These are phyloP conservation scores for Ylistrum balloti DNA, from an alignment of 1,140 invertebrate species.

Conservation along the genomic window DNA sequence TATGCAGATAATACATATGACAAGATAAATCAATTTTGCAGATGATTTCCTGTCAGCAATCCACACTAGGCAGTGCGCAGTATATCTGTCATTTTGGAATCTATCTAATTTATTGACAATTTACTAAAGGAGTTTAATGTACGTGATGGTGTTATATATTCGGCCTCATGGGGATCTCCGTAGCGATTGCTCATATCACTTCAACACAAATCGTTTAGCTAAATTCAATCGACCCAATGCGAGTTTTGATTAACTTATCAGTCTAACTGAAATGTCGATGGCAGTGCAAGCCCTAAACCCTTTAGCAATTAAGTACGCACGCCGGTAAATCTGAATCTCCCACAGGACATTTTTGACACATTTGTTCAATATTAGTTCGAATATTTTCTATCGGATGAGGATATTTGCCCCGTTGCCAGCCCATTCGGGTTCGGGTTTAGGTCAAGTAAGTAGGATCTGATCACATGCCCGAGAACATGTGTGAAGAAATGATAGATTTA, in stretches of 20 bases:
- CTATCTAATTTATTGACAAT: constrained; percentile 40
- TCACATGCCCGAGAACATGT: too few relatives aligned
- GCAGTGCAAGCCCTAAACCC: background rate
- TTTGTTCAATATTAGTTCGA: constrained; percentile 1
- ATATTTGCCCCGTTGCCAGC: background rate
- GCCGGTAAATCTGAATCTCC: background rate
- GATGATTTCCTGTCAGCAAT: background rate
- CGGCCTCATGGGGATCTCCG: background rate
- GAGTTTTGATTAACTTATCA: constrained; percentile 36
- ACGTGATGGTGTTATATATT: background rate
- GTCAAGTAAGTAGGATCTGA: background rate
- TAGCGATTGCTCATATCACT: constrained; percentile 32
- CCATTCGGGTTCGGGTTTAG: background rate
- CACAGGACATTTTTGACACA: background rate
- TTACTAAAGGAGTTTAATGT: constrained; percentile 20
- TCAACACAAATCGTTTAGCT: constrained; percentile 24
- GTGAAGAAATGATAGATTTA: background rate
- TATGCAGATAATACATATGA: background rate
- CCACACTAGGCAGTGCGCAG: background rate
- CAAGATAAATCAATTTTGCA: constrained; percentile 39
- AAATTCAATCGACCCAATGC: constrained; percentile 13
- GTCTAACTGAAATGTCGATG: background rate
- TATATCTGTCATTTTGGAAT: background rate
- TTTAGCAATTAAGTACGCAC: background rate
- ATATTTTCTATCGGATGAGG: background rate